Evolutionary conservation across 1,140 invertebrate genomes (phyloP).

Genomic region (silkworm (Bombyx mori)): ASM3026992v2 NC_085122.1:3061501-3062000

Average conservation of each 20-base stretch:
- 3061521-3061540: too few species aligned
- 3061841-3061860: background rate
- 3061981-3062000: too few species aligned
- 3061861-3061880: background rate
- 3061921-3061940: too few species aligned
- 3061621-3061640: background rate
- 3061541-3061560: too few species aligned
- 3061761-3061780: slow-evolving; percentile 79
- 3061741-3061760: slow-evolving; percentile 83
- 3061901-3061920: too few species aligned
- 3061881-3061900: background rate
- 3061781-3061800: slow-evolving; percentile 92
- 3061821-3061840: slow-evolving; percentile 84
- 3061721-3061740: slow-evolving; percentile 91
- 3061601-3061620: too few species aligned
- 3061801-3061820: slow-evolving; percentile 89
- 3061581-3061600: too few species aligned
- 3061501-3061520: too few species aligned
- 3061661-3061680: slow-evolving; percentile 86
- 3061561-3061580: too few species aligned
- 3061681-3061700: slow-evolving; percentile 79
- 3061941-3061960: too few species aligned
- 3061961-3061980: too few species aligned
- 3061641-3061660: slow-evolving; percentile 85
- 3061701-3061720: slow-evolving; percentile 85